Evolutionary conservation across 2,797 vertebrate species (phyloP).

Genomic region (Myripristis murdjan): DNA sequence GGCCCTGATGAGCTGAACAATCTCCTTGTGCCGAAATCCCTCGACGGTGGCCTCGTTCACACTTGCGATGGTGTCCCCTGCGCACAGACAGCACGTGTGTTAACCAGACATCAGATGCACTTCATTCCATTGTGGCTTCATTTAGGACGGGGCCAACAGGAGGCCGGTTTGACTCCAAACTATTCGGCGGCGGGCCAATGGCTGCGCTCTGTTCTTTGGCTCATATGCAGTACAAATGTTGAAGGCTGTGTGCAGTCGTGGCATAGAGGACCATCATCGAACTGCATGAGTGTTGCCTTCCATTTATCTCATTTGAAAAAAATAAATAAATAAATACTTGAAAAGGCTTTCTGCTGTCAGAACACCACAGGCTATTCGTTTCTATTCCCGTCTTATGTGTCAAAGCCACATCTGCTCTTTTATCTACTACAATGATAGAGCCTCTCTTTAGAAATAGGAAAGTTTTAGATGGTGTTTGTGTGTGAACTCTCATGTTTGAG

Average conservation of each 20-base stretch:
- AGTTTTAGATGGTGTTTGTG: not conserved
- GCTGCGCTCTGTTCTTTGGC: not conserved
- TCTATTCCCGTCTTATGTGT: not conserved
- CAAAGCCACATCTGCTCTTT: not conserved
- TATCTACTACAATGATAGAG: not conserved
- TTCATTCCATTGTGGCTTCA: slow-evolving; percentile 35
- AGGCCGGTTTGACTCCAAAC: slow-evolving; percentile 40
- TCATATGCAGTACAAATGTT: slow-evolving; percentile 65
- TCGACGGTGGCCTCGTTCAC: slow-evolving; percentile 93
- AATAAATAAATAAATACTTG: not conserved
- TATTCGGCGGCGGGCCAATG: slow-evolving; percentile 7
- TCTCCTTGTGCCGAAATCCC: slow-evolving; percentile 93
- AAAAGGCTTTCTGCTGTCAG: not conserved
- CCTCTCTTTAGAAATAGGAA: slow-evolving; percentile 3
- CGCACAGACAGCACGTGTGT: slow-evolving; percentile 28
- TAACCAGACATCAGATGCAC: slow-evolving; percentile 39
- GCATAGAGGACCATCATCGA: slow-evolving; percentile 1
- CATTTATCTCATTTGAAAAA: not conserved
- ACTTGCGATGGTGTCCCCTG: slow-evolving; percentile 95
- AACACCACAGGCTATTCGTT: not conserved
- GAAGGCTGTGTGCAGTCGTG: slow-evolving; percentile 33
- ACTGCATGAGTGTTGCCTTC: not conserved
- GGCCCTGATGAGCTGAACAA: slow-evolving; percentile 94
- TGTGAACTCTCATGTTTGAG: slow-evolving; percentile 29
- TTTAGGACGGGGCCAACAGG: slow-evolving; percentile 30